Evolutionary conservation across 2,797 vertebrate genomes (phyloP).

Genomic region (Propithecus perrieri): DNA sequence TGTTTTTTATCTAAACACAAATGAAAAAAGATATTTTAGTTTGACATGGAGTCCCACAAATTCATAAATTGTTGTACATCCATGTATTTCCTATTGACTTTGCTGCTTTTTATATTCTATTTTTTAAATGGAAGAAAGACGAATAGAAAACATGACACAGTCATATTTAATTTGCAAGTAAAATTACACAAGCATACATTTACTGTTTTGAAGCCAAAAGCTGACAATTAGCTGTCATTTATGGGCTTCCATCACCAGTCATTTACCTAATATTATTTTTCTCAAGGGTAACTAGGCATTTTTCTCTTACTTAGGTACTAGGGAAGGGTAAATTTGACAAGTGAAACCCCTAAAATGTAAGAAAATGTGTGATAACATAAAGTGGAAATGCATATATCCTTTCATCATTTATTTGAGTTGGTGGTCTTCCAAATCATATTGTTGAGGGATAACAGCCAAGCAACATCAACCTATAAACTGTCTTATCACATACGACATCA

Average conservation of each 20-base stretch:
- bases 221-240: neutral
- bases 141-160: neutral
- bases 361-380: neutral
- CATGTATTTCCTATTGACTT: neutral
- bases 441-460: slow-evolving; percentile 32
- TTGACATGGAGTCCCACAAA: neutral
- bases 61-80: neutral
- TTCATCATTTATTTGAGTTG: slow-evolving; percentile 48
- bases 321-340: neutral
- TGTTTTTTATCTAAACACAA: neutral
- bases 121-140: neutral
- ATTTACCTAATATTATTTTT: neutral
- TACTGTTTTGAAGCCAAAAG: neutral
- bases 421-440: neutral
- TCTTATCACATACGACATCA: neutral
- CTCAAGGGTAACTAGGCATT: neutral
- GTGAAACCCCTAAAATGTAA: neutral
- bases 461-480: slow-evolving; percentile 7
- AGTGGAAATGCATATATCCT: neutral
- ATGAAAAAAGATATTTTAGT: neutral
- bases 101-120: neutral
- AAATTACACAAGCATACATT: neutral
- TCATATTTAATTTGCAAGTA: neutral
- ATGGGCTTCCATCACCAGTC: neutral
- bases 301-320: neutral